Evolutionary conservation across 2,113 vertebrate genomes (phyloP).

Genomic region (Engraulis encrasicolus): DNA sequence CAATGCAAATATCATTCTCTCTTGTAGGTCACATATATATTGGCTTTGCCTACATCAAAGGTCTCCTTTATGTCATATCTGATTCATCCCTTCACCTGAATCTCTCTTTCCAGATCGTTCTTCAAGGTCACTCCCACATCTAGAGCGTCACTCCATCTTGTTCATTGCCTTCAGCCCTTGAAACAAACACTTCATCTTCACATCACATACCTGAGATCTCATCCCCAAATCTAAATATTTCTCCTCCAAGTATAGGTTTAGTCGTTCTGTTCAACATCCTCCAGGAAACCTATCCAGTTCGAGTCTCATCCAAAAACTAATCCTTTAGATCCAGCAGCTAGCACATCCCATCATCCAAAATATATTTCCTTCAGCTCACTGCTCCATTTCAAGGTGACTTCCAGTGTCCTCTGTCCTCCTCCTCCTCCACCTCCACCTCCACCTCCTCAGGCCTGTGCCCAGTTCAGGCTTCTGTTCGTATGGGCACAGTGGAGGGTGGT

Average conservation of each 20-base stretch:
- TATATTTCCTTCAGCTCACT: not conserved
- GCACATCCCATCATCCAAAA: not conserved
- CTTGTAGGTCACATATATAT: not conserved
- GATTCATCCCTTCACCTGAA: not conserved
- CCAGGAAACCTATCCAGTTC: not conserved
- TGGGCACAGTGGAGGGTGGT: not conserved
- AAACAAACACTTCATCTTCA: not conserved
- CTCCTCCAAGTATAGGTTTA: no score
- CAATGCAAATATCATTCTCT: not conserved
- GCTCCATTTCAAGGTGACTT: not conserved
- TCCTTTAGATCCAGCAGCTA: not conserved
- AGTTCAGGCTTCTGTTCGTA: not conserved
- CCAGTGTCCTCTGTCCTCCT: no score
- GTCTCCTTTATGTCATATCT: not conserved
- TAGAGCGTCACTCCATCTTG: no score
- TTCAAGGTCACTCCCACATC: not conserved
- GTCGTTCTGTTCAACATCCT: no score
- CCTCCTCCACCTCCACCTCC: no score
- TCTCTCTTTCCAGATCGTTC: not conserved
- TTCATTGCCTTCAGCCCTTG: no score
- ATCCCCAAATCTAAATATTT: not conserved
- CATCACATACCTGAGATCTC: not conserved
- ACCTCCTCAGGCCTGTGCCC: not conserved
- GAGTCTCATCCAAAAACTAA: not conserved
- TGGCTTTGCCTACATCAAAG: not conserved